Percentiles rank a stretch among this genome's conserved stretches.
These are phyloP conservation scores for Neelides sp. DNA, from an alignment of 1,140 invertebrate genomes.

Conservation along the genomic window DNA sequence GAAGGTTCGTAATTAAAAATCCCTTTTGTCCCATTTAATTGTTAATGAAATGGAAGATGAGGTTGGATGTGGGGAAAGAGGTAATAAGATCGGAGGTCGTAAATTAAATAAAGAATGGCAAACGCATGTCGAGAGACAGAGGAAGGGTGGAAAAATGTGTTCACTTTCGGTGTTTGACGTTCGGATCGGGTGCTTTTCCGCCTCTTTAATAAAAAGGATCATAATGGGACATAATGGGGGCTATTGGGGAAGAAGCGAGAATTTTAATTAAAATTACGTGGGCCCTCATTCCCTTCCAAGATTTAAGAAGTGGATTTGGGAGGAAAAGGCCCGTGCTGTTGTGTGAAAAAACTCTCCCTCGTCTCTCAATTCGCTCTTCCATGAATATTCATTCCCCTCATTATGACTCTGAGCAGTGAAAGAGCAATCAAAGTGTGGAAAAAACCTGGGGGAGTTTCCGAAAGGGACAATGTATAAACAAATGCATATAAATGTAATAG, in stretches of 20 bases:
- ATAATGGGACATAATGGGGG: background rate
- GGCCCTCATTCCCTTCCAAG: constrained; percentile 25
- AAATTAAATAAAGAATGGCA: constrained; percentile 13
- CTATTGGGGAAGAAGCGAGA: constrained; percentile 5
- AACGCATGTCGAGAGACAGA: constrained; percentile 3
- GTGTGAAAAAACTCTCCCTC: too few species aligned
- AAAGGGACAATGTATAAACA: background rate
- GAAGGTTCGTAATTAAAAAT: constrained; percentile 20
- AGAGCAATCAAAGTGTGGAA: too few species aligned
- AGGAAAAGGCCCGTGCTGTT: too few species aligned
- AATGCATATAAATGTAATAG: constrained; percentile 13
- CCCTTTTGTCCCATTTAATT: constrained; percentile 24
- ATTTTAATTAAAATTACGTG: constrained; percentile 31
- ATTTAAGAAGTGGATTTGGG: too few species aligned
- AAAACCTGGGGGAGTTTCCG: too few species aligned
- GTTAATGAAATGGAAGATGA: constrained; percentile 24
- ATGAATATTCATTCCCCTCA: too few species aligned
- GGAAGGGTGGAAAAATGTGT: constrained; percentile 10
- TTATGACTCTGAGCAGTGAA: too few species aligned
- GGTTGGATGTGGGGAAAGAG: constrained; percentile 8
- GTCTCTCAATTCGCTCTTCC: too few species aligned
- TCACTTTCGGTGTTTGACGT: too few species aligned
- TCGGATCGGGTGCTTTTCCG: too few species aligned
- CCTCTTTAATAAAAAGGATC: too few species aligned
- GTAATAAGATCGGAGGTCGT: constrained; percentile 6